Evolutionary conservation across 2,113 vertebrate species (phyloP).

Genomic region (Pteruthius melanotis): DNA sequence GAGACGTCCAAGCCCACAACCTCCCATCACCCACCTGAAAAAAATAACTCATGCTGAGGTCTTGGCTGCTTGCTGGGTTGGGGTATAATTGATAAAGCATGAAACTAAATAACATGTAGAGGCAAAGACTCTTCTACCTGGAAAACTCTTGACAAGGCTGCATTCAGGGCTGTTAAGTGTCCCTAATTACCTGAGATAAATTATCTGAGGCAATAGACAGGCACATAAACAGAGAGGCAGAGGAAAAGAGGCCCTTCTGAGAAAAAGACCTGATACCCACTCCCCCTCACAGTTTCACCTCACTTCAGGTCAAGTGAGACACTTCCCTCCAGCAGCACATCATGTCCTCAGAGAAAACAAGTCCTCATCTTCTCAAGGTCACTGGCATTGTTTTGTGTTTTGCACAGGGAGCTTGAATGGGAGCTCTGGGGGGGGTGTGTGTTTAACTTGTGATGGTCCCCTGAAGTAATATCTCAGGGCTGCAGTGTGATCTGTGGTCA

Average conservation of each 20-base stretch:
- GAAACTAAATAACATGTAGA: neutral
- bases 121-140: neutral
- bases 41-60: accelerated
- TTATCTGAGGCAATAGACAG: neutral
- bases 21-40: neutral
- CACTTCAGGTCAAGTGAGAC: neutral
- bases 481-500: neutral
- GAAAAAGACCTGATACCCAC: neutral
- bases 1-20: neutral
- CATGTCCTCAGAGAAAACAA: neutral
- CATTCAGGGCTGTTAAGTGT: neutral
- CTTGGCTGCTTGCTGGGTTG: neutral
- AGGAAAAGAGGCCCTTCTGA: neutral
- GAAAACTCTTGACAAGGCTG: neutral
- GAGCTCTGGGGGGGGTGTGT: neutral
- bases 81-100: neutral
- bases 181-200: neutral
- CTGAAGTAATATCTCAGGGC: neutral
- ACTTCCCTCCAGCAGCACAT: constrained; percentile 11
- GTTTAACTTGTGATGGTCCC: neutral
- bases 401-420: neutral
- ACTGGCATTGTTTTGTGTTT: neutral
- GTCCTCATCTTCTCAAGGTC: constrained; percentile 8
- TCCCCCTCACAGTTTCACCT: neutral
- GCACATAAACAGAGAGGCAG: neutral